Conservation (phyloP, 53 echinoderm and acorn worm species). For the Holothuria leucospilota region DNA sequence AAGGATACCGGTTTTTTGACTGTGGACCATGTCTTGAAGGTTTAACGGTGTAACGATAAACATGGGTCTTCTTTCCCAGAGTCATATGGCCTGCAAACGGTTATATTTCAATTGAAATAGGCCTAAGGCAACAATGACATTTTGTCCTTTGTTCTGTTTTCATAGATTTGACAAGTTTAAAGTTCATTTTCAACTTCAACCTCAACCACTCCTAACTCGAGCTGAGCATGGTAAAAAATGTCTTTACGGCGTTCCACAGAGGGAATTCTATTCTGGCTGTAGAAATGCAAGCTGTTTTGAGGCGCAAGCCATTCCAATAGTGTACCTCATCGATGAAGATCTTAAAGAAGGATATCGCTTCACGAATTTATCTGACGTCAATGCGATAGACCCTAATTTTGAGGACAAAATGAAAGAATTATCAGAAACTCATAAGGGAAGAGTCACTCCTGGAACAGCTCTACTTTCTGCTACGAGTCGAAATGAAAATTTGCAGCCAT, state of each 20-base stretch:
- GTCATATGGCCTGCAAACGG: too few relatives aligned
- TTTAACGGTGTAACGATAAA: too few relatives aligned
- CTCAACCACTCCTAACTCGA: neutral
- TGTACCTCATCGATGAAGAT: conserved; percentile 30
- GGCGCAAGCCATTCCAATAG: neutral
- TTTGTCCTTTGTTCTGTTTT: neutral
- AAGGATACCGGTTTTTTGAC: too few relatives aligned
- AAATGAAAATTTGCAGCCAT: neutral
- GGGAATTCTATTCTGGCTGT: conserved; percentile 8
- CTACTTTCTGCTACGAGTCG: neutral
- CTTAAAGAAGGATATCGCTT: conserved; percentile 10
- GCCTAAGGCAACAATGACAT: too few relatives aligned
- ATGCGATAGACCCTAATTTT: neutral
- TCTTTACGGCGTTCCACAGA: neutral
- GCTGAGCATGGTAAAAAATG: conserved; percentile 5
- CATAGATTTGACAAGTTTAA: conserved; percentile 22
- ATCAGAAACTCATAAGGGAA: neutral
- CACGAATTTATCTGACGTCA: conserved; percentile 14
- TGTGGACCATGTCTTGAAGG: too few relatives aligned
- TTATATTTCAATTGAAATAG: too few relatives aligned
- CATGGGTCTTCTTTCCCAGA: too few relatives aligned
- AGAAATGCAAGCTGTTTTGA: neutral
- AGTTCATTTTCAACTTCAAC: conserved; percentile 28
- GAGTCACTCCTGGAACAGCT: neutral
- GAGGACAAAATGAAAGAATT: neutral